phyloP scores from a whole-genome alignment of 2,888 invertebrate species.

The Heterodera filipjevi region DNA sequence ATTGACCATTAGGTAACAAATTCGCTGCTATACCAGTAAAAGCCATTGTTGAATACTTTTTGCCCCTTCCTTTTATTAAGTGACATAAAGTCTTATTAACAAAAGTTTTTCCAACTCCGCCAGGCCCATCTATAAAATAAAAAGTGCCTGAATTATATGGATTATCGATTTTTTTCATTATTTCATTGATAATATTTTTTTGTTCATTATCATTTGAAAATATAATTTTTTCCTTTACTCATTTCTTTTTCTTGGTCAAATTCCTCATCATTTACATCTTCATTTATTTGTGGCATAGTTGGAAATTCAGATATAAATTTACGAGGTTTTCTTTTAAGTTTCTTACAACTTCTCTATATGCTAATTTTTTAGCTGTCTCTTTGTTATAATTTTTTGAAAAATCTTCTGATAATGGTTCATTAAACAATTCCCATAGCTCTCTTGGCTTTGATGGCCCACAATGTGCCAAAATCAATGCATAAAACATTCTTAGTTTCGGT shows the following conservation, averaged over 20 bases:
- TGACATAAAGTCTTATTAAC: background rate
- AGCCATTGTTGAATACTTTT: slow-evolving; percentile 58
- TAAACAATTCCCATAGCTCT: slow-evolving; percentile 5
- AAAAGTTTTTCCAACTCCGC: slow-evolving; percentile 6
- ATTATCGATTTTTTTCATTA: background rate
- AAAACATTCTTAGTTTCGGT: slow-evolving; percentile 13
- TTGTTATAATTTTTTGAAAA: background rate
- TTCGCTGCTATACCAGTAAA: slow-evolving; percentile 68
- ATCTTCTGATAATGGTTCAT: slow-evolving; percentile 13
- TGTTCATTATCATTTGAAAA: background rate
- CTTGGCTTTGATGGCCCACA: slow-evolving; percentile 9
- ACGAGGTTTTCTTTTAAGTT: slow-evolving; percentile 5
- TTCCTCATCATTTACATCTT: slow-evolving; percentile 2
- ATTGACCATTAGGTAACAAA: slow-evolving; percentile 65
- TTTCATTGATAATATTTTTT: background rate
- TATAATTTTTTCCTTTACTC: background rate
- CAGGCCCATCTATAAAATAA: slow-evolving; percentile 11
- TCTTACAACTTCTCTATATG: slow-evolving; percentile 9
- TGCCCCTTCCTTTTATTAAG: background rate
- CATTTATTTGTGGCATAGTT: slow-evolving; percentile 24
- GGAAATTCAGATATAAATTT: slow-evolving; percentile 27
- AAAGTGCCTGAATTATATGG: background rate
- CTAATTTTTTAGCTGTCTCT: slow-evolving; percentile 8
- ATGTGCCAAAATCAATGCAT: slow-evolving; percentile 9
- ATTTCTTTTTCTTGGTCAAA: background rate